A percentile compares a stretch with the other conserved stretches of the same genome.
Conservation (phyloP, 2,888 invertebrate genomes). For the Ptychoptera albimana region DNA sequence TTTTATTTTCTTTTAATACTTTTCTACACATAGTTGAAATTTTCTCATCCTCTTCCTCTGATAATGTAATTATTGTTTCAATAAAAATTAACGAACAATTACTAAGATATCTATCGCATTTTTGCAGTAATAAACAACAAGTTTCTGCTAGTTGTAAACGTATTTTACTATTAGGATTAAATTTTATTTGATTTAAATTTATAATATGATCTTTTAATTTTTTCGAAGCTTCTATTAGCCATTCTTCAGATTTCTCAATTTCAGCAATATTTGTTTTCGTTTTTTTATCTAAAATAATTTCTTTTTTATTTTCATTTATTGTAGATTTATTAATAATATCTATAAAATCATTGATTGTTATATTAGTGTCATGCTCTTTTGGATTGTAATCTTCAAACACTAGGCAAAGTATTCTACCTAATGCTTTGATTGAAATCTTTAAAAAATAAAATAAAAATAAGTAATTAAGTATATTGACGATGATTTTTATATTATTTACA, state of each 20-base stretch:
- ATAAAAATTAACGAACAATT: constrained; percentile 42
- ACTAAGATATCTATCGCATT: constrained; percentile 47
- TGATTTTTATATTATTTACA: not conserved
- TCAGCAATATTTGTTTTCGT: constrained; percentile 18
- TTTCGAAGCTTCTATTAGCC: constrained; percentile 26
- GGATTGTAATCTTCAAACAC: constrained; percentile 25
- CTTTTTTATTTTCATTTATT: not conserved
- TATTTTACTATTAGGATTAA: constrained; percentile 44
- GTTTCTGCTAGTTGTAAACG: constrained; percentile 43
- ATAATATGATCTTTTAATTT: constrained; percentile 31
- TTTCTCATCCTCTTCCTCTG: constrained; percentile 43
- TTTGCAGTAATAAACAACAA: constrained; percentile 38
- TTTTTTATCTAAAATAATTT: constrained; percentile 16
- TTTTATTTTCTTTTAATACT: not conserved
- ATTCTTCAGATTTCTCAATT: constrained; percentile 20
- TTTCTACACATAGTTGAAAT: constrained; percentile 31
- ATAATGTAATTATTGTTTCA: constrained; percentile 49
- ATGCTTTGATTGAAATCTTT: constrained; percentile 20
- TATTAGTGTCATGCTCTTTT: constrained; percentile 9
- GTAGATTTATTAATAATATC: not conserved
- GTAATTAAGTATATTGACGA: not conserved
- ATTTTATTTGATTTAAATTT: constrained; percentile 27
- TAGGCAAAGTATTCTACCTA: constrained; percentile 22
- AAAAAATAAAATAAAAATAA: not conserved
- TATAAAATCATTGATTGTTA: constrained; percentile 2